Evolutionary conservation across 1,140 invertebrate species (phyloP), one percentile per base, ranked within the genome.

Genomic region (Eurytemora carolleeae): DNA sequence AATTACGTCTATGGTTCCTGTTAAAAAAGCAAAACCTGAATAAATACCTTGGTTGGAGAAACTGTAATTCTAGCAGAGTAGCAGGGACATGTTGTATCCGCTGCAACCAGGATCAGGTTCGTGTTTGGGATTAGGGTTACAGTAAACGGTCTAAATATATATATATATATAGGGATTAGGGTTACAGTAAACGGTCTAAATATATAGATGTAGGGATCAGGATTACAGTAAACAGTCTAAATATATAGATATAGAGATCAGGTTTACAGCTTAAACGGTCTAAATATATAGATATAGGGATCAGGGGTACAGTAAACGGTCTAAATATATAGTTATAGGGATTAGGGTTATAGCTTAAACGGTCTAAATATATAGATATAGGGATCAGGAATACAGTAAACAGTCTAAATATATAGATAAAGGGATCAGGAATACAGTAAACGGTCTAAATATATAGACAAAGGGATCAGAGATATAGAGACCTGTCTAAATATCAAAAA

Each of bases 391-490:
- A 73, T 88, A 92, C 60, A 86, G 71, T 0, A 86, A 44, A 44
- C 31, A 12, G 31, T 12, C 31, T 7, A n/a, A 44, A n/a, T n/a
- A n/a, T n/a, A n/a, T n/a, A n/a, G n/a, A n/a, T n/a, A n/a, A n/a
- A n/a, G 84, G 24, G 84, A 85, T 71, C 89, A 93, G 25, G 86
- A 85, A 73, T 88, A 92, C 60, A 86, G 71, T 0, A 86, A 44
- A 44, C 31, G n/a, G n/a, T n/a, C n/a, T n/a, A n/a, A n/a, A n/a
- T n/a, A n/a, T 91, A 69, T 88, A 84, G 44, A 82, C n/a, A n/a
- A n/a, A n/a, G n/a, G n/a, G n/a, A n/a, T n/a, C n/a, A n/a, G 88
- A 69, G 92, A 87, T 15, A 91, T 87, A 71, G 87, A 91, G 73
- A 92, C 92, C 16, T 86, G 86, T 65, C 86, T 88, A 72, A 67